Base-by-base conservation (phyloP, 2,113 vertebrate genomes). In the Paramisgurnus dabryanus region DNA sequence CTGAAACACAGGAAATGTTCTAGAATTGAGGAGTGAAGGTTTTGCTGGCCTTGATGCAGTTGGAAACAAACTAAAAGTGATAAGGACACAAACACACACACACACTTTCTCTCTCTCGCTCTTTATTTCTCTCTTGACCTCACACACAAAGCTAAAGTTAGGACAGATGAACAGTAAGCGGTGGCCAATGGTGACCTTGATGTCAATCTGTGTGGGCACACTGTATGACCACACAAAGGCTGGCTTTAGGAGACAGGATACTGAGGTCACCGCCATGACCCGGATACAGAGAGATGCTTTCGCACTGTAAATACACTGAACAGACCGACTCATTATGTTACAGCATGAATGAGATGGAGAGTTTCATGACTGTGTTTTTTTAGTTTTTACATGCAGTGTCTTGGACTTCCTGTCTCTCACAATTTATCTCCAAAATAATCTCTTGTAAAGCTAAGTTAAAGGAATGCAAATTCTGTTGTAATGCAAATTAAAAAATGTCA, bases 1-100 rank as follows among this genome's bases (percentile, higher is more conserved):
- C 18, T 40, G 66, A 79, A 79, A 86, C 80, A 87, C 87, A 88
- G 88, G 90, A 90, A 87, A 79, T 83, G 72, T 55, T 67, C 43
- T 76, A 69, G 39, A 43, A 76, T 47, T 79, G 84, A 84, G 85
- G 85, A 86, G 85, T 69, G 63, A 4, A 40, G n/a, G 18, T 61
- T 74, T 15, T 73, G 4, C 65, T 82, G 83, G 74, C 82, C 71
- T 57, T n/a, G 73, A 13, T 22, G 85, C 34, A 69, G 71, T 83
- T 86, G 80, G 86, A 88, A 65, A 78, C 50, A 74, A 79, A 81
- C 76, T 81, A 22, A 61, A 4, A 73, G 40, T 82, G 87, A 89
- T 88, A 88, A 81, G 12, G 39, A 69, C 55, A 78, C 65, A 78
- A 57, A 80, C 40, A 82, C 40, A 50, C 66, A 87, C 85, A 81